phyloP scores from a whole-genome alignment of 2,113 vertebrate species.

The Fregetta grallaria region DNA sequence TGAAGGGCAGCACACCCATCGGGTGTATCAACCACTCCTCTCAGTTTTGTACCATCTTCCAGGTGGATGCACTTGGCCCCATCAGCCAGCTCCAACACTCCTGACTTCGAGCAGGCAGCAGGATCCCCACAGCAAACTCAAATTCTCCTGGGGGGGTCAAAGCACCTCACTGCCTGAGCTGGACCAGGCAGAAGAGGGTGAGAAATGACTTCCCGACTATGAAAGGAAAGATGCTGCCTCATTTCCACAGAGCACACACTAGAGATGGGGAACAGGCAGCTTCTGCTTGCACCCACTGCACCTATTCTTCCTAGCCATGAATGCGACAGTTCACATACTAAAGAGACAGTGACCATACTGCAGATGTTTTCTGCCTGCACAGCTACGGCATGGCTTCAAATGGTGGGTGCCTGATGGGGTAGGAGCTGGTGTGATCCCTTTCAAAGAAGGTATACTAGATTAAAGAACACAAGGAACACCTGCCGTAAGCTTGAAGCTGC shows the following conservation, averaged over 20 bases:
- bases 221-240: not conserved
- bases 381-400: not conserved
- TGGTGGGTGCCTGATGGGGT: not conserved
- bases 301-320: not conserved
- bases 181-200: not conserved
- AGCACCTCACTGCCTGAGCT: not conserved
- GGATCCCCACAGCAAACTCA: not conserved
- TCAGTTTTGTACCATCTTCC: not conserved
- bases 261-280: not conserved
- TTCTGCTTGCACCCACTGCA: not conserved
- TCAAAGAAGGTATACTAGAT: not conserved
- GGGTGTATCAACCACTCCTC: not conserved
- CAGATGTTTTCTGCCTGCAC: not conserved
- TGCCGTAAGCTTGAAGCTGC: not conserved
- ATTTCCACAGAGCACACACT: not conserved
- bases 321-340: not conserved
- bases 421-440: not conserved
- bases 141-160: not conserved
- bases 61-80: not conserved
- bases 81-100: not conserved
- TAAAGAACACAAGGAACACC: not conserved
- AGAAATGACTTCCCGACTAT: not conserved
- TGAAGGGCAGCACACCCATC: not conserved
- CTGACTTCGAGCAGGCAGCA: not conserved
- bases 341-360: not conserved